Percentiles rank a stretch among this genome's conserved stretches.
Evolutionary conservation across 2,888 invertebrate species (phyloP).

Genomic region (Oxytorus armatus): DNA sequence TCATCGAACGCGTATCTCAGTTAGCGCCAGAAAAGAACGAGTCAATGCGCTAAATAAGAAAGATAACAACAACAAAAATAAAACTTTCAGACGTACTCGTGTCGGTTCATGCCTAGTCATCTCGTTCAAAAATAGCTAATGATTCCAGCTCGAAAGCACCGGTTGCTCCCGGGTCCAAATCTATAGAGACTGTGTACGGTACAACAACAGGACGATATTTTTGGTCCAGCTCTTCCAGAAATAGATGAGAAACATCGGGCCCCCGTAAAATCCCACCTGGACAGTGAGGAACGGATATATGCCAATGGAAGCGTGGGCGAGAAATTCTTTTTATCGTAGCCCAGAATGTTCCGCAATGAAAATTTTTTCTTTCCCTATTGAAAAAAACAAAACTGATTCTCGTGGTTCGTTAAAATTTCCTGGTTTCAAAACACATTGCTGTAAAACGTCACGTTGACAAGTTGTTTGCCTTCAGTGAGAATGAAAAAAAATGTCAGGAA

Average conservation of each 20-base stretch:
- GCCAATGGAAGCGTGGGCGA: conserved; percentile 62
- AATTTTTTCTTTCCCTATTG: conserved; percentile 1
- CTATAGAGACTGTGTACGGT: conserved; percentile 32
- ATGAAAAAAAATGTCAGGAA: not conserved
- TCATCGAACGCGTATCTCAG: not conserved
- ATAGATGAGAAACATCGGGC: conserved; percentile 70
- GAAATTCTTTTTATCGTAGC: not conserved
- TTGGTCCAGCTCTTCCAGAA: conserved; percentile 75
- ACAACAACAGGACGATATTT: conserved; percentile 73
- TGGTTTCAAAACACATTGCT: too few relatives aligned
- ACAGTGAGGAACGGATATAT: conserved; percentile 34
- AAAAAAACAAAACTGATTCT: not conserved
- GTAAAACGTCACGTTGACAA: too few relatives aligned
- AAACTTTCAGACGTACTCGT: conserved; percentile 59
- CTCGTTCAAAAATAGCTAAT: conserved; percentile 78
- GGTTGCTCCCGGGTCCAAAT: conserved; percentile 21
- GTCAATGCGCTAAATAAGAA: conserved; percentile 45
- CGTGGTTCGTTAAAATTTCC: conserved; percentile 3
- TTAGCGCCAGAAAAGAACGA: conserved; percentile 39
- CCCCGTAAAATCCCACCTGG: conserved; percentile 67
- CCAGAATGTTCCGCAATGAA: conserved; percentile 23
- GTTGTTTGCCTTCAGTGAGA: too few relatives aligned
- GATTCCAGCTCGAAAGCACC: conserved; percentile 75
- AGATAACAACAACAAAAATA: conserved; percentile 1
- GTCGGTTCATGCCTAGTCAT: conserved; percentile 72